phyloP scores from a whole-genome alignment of 2,888 invertebrate genomes.

The Pristionchus fissidentatus region DNA sequence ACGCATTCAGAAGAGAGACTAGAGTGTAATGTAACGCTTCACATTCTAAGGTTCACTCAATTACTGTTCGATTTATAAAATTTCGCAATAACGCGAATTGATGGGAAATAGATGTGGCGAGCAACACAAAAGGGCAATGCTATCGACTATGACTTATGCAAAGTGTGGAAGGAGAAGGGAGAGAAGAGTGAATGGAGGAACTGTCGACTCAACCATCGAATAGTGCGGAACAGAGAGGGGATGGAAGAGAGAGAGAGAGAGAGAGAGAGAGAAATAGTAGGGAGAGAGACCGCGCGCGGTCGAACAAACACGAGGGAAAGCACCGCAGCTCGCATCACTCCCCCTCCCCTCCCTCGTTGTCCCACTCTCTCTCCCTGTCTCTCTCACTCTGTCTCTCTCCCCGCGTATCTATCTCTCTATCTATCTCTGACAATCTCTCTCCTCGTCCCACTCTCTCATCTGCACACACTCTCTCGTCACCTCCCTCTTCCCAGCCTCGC shows the following conservation, averaged over 20 bases:
- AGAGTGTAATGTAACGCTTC: background rate
- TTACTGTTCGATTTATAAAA: background rate
- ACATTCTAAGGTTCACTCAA: background rate
- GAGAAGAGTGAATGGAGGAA: too few relatives aligned
- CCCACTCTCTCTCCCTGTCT: background rate
- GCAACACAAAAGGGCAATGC: too few relatives aligned
- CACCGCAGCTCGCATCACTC: background rate
- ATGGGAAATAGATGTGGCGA: background rate
- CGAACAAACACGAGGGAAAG: background rate
- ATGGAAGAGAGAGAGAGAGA: background rate
- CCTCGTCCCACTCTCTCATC: background rate
- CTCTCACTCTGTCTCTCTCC: conserved; percentile 7
- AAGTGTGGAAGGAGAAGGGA: too few relatives aligned
- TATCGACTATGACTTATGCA: too few relatives aligned
- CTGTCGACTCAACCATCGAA: too few relatives aligned
- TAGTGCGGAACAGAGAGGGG: too few relatives aligned
- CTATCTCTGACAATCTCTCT: background rate
- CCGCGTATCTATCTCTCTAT: too few relatives aligned
- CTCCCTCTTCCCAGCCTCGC: background rate
- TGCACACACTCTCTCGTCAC: background rate
- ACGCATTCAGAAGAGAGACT: too few relatives aligned
- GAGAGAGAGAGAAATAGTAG: background rate
- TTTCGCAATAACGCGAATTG: background rate
- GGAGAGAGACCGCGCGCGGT: background rate
- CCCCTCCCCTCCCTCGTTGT: background rate